Evolutionary conservation across 2,888 invertebrate genomes (phyloP).

Genomic region (Xestia xanthographa): DNA sequence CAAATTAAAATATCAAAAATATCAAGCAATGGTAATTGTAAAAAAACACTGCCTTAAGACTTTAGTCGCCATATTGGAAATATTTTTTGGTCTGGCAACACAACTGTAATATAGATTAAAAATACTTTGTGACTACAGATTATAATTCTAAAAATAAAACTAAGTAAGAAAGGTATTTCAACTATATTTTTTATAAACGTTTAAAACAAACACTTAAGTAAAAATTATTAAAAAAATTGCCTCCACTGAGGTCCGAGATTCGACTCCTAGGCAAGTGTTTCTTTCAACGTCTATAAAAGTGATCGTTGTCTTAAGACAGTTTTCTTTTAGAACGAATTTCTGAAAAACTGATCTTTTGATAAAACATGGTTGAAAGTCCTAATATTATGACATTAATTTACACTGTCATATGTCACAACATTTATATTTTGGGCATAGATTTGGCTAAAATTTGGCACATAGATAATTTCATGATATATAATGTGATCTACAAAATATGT

Average conservation of each 20-base stretch:
- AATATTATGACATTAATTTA: neutral
- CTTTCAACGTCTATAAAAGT: conserved; percentile 51
- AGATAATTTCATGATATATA: neutral
- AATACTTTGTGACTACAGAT: conserved; percentile 71
- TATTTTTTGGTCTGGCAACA: conserved; percentile 69
- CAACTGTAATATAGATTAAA: conserved; percentile 65
- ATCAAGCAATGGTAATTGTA: conserved; percentile 49
- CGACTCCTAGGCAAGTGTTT: conserved; percentile 26
- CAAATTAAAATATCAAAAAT: conserved; percentile 31
- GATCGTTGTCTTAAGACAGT: conserved; percentile 64
- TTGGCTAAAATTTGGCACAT: conserved; percentile 16
- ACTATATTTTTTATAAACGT: conserved; percentile 49
- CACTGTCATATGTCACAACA: neutral
- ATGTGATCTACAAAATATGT: neutral
- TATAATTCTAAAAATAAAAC: conserved; percentile 62
- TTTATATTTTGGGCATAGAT: neutral
- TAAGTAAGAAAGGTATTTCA: conserved; percentile 54
- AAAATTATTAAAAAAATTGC: neutral
- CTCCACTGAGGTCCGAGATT: conserved; percentile 19
- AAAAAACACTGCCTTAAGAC: conserved; percentile 65
- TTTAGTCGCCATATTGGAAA: conserved; percentile 55
- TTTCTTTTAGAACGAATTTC: conserved; percentile 60
- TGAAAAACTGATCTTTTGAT: conserved; percentile 48
- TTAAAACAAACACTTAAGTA: conserved; percentile 26
- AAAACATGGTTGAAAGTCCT: neutral